Percentiles rank a stretch among this genome's conserved stretches.
These are phyloP conservation scores for Telenomus remus DNA, from an alignment of 1,140 invertebrate genomes.

Conservation along the genomic window DNA sequence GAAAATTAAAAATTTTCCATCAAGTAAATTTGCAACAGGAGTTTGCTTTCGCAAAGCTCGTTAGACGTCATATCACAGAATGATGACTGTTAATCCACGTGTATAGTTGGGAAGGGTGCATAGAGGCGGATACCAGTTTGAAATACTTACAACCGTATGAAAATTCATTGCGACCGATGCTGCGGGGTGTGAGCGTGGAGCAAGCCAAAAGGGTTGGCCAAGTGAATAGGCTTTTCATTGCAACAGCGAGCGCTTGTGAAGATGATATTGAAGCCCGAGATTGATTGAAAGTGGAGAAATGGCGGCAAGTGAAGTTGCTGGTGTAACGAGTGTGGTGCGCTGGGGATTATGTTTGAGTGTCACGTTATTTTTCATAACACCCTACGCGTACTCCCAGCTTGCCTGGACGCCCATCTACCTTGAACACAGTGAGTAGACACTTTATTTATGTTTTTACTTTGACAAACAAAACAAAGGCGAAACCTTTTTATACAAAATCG, in stretches of 20 bases:
- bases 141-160: constrained; percentile 18
- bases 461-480: too few species aligned
- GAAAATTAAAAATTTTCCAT: constrained; percentile 12
- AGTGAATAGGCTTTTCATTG: constrained; percentile 40
- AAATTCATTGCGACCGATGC: constrained; percentile 32
- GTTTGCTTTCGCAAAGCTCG: constrained; percentile 9
- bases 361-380: constrained; percentile 62
- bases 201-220: constrained; percentile 10
- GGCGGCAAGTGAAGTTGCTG: constrained; percentile 58
- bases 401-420: constrained; percentile 74
- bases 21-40: neutral
- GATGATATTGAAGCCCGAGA: constrained; percentile 68
- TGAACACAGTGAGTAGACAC: constrained; percentile 68
- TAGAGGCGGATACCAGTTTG: constrained; percentile 7
- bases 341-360: constrained; percentile 64
- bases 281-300: constrained; percentile 64
- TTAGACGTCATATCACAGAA: constrained; percentile 15
- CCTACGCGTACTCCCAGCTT: constrained; percentile 66
- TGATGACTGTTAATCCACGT: constrained; percentile 28
- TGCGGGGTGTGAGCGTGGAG: constrained; percentile 18
- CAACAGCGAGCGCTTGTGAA: constrained; percentile 50
- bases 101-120: constrained; percentile 17
- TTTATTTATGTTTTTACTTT: constrained; percentile 4
- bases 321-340: constrained; percentile 61
- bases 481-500: too few species aligned